A percentile compares a stretch with the other conserved stretches of the same genome.
phyloP scores from a whole-genome alignment of 2,797 vertebrate species.

The Gymnopithys bicolor region DNA sequence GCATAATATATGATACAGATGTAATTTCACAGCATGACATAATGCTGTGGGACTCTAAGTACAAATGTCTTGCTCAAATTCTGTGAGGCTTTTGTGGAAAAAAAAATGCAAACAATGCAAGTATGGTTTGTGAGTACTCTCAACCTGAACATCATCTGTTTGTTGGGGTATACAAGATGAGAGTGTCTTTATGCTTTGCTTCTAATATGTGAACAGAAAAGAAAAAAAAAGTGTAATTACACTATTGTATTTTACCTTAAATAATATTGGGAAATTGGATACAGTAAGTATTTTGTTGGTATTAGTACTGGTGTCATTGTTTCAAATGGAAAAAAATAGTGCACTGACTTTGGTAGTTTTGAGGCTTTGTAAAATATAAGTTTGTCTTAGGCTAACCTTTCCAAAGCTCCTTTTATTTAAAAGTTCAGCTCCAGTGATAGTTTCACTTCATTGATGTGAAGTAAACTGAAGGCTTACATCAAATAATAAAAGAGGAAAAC shows the following conservation, averaged over 20 bases:
- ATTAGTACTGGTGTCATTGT: neutral
- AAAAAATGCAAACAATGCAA: neutral
- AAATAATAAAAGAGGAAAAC: neutral
- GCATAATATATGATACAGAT: neutral
- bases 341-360: neutral
- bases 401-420: neutral
- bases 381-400: neutral
- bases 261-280: neutral
- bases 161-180: neutral
- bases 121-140: neutral
- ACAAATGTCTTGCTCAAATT: neutral
- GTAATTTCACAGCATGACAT: neutral
- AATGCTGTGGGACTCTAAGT: neutral
- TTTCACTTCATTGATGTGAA: neutral
- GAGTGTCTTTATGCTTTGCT: neutral
- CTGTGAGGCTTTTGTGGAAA: neutral
- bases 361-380: neutral
- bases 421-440: neutral
- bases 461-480: neutral
- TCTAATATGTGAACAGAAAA: neutral
- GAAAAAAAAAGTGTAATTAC: neutral
- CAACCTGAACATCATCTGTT: neutral
- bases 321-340: neutral
- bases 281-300: neutral
- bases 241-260: neutral